Base-by-base conservation (phyloP, 2,888 invertebrate species). In the Acronicta alni region DNA sequence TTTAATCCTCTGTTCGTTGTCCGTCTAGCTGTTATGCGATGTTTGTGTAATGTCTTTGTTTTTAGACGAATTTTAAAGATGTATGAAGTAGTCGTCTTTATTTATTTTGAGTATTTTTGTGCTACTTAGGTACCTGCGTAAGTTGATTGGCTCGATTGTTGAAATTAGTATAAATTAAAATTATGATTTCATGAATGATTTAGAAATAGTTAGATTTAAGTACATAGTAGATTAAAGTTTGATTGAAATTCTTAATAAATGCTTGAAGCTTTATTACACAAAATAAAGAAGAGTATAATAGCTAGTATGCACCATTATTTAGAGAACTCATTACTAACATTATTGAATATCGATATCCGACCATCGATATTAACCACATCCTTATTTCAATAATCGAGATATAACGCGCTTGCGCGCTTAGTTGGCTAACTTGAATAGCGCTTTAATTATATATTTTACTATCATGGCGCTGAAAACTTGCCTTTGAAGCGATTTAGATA, bases 301-400 rank as follows among this genome's bases (percentile, higher is more conserved):
- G 30, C 10, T 30, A 30, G 12, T 32, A 14, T 32, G 14, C 32
- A 32, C 14, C 5, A 32, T 32, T 14, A 14, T 5, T 32, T 14
- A 32, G 12, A 2, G 14, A 14, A 32, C 32, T 14, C 14, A 32
- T 32, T 32, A 32, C 12, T 32, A 32, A 32, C 32, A 32, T 32
- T 2, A 3, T 14, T 14, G 14, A 14, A 32, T 32, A 32, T 32
- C 32, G 32, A 32, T 32, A 32, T 4, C 3, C 14, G 32, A 32
- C 32, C 32, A 32, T 32, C 32, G 32, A 32, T 32, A 32, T 14
- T 14, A 32, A 32, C 32, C 8, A 16, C 8, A 30, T 16, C 2
- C 26, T 64, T 57, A 55, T 58, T 64, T 51, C 6, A 59, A 67
- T 56, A 65, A 63, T 68, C 59, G 57, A 68, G 58, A 20, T 32